These are phyloP conservation scores for Mormyrops attenuatus DNA, from an alignment of 2,797 vertebrate species.

Conservation along the genomic window DNA sequence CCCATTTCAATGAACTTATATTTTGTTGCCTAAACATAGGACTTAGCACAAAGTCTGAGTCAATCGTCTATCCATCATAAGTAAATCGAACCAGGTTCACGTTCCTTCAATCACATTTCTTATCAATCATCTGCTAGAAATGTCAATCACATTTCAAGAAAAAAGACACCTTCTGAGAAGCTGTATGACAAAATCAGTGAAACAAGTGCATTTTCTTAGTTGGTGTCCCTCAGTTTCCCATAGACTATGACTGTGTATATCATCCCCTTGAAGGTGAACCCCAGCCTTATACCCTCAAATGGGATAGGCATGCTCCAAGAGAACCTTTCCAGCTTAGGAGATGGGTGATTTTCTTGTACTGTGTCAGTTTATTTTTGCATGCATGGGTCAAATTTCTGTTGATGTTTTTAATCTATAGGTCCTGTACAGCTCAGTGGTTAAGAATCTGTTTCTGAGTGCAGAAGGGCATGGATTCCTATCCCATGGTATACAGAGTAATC, in stretches of 20 bases:
- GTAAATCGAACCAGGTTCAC: background rate
- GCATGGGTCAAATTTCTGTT: background rate
- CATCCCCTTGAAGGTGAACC: too few species aligned
- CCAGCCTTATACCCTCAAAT: too few species aligned
- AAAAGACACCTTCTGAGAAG: background rate
- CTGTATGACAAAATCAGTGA: background rate
- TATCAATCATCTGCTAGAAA: background rate
- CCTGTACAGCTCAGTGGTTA: background rate
- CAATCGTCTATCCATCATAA: background rate
- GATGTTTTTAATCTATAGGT: background rate
- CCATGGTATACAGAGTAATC: background rate
- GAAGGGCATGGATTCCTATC: background rate
- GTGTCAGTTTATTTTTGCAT: too few species aligned
- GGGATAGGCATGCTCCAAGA: too few species aligned
- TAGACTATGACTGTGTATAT: too few species aligned
- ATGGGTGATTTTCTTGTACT: background rate
- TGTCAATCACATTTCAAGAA: background rate
- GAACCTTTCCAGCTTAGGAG: background rate
- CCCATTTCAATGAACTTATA: background rate
- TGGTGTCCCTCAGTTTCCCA: too few species aligned
- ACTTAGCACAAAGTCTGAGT: background rate
- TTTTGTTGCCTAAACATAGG: background rate
- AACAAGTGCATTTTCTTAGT: background rate
- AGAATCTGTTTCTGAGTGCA: background rate
- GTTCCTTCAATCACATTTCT: background rate